Evolutionary conservation across 2,113 vertebrate genomes (phyloP).

Genomic region (Cryptoleucopteryx plumbea): DNA sequence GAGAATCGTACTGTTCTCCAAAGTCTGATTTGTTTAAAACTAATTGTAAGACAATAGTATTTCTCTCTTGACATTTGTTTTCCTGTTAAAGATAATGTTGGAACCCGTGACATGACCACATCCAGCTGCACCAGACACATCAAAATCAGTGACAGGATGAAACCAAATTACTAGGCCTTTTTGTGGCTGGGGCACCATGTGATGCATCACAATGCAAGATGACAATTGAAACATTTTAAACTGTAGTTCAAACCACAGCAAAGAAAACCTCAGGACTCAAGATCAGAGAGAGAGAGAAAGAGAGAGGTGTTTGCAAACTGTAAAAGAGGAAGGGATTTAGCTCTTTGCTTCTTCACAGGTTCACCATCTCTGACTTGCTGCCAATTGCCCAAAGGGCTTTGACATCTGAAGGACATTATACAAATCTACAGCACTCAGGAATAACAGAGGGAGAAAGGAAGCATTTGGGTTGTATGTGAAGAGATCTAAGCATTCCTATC

Average conservation of each 20-base stretch:
- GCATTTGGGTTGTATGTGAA: neutral
- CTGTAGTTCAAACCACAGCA: conserved; percentile 67
- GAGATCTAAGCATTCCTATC: conserved; percentile 48
- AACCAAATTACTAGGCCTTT: conserved; percentile 66
- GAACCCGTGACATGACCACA: conserved; percentile 68
- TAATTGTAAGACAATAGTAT: conserved; percentile 60
- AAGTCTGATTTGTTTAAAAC: conserved; percentile 44
- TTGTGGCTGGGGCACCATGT: conserved; percentile 66
- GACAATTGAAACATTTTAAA: conserved; percentile 68
- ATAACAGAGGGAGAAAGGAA: neutral
- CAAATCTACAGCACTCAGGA: neutral
- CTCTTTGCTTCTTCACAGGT: conserved; percentile 45
- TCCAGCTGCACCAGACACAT: conserved; percentile 68
- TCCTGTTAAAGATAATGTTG: conserved; percentile 68
- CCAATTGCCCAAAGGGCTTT: conserved; percentile 37
- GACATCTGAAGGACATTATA: conserved; percentile 61
- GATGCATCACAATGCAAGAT: conserved; percentile 67
- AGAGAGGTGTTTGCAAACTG: conserved; percentile 65
- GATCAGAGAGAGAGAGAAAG: conserved; percentile 57
- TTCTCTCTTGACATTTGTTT: conserved; percentile 64
- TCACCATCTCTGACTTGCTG: conserved; percentile 42
- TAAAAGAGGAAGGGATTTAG: conserved; percentile 58
- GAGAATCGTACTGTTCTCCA: conserved; percentile 8
- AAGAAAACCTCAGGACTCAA: conserved; percentile 66
- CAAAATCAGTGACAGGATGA: conserved; percentile 69